phyloP scores from a whole-genome alignment of 2,113 vertebrate genomes.

The Pteruthius melanotis region DNA sequence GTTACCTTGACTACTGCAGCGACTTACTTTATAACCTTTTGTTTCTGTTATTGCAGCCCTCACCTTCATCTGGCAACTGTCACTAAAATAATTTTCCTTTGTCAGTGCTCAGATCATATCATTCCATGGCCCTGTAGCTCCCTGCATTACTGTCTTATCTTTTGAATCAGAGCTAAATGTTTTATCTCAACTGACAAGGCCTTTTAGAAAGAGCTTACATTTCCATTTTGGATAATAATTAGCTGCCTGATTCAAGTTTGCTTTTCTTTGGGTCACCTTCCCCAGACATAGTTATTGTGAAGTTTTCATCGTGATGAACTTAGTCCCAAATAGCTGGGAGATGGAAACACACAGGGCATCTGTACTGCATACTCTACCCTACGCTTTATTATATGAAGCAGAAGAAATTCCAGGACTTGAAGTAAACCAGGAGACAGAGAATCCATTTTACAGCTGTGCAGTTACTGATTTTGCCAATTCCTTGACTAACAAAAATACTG shows the following conservation, averaged over 20 bases:
- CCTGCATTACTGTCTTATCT: not conserved
- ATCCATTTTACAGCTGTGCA: not conserved
- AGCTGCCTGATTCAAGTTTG: not conserved
- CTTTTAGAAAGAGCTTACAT: conserved; percentile 5
- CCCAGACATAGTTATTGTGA: not conserved
- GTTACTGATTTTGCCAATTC: not conserved
- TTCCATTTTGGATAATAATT: conserved; percentile 14
- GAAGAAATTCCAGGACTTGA: not conserved
- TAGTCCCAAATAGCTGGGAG: not conserved
- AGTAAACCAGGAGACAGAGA: not conserved
- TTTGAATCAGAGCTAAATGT: not conserved
- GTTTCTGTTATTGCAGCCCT: not conserved
- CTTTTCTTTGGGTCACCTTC: not conserved
- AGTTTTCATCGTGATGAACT: not conserved
- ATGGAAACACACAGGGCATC: not conserved
- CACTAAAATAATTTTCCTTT: conserved; percentile 19
- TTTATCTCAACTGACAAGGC: not conserved
- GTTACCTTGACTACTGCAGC: not conserved
- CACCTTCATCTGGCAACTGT: not conserved
- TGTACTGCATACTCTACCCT: not conserved
- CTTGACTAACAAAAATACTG: not conserved
- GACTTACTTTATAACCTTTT: conserved; percentile 1
- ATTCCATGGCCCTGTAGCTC: not conserved
- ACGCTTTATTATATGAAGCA: not conserved
- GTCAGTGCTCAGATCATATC: not conserved